These are phyloP conservation scores for Platysteira castanea DNA, from an alignment of 2,113 vertebrate genomes.

Conservation along the genomic window DNA sequence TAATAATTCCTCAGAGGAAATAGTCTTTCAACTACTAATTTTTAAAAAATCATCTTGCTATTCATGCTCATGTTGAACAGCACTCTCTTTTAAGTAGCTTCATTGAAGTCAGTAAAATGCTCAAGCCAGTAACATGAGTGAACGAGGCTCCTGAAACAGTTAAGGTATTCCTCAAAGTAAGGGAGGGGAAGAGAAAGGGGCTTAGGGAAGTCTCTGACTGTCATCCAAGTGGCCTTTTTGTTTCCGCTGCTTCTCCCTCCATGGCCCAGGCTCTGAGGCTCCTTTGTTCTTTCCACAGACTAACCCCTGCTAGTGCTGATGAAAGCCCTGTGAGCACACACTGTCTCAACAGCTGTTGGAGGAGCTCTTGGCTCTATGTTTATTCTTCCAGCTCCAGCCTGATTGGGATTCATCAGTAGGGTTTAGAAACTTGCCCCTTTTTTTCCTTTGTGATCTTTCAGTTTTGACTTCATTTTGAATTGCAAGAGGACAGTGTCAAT, in stretches of 20 bases:
- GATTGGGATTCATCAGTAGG: neutral
- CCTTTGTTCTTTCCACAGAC: slow-evolving; percentile 65
- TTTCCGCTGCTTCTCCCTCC: neutral
- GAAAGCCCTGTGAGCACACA: slow-evolving; percentile 50
- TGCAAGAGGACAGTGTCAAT: neutral
- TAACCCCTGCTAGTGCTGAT: slow-evolving; percentile 18
- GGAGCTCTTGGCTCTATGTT: slow-evolving; percentile 42
- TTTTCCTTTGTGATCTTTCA: neutral
- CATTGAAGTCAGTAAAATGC: neutral
- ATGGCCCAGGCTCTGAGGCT: slow-evolving; percentile 43
- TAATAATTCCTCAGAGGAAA: slow-evolving; percentile 44
- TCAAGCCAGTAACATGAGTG: neutral
- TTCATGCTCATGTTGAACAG: neutral
- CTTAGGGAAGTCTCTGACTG: neutral
- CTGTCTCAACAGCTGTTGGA: slow-evolving; percentile 61
- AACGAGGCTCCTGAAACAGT: neutral
- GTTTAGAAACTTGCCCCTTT: neutral
- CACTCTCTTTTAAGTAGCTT: neutral
- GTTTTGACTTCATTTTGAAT: neutral
- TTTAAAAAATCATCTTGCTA: neutral
- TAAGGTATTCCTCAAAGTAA: neutral
- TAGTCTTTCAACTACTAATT: neutral
- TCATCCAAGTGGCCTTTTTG: slow-evolving; percentile 5
- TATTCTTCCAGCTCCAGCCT: slow-evolving; percentile 17
- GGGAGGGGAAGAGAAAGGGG: neutral